Conservation (phyloP, 2,888 invertebrate genomes). For the Matsumyia berberina region DNA sequence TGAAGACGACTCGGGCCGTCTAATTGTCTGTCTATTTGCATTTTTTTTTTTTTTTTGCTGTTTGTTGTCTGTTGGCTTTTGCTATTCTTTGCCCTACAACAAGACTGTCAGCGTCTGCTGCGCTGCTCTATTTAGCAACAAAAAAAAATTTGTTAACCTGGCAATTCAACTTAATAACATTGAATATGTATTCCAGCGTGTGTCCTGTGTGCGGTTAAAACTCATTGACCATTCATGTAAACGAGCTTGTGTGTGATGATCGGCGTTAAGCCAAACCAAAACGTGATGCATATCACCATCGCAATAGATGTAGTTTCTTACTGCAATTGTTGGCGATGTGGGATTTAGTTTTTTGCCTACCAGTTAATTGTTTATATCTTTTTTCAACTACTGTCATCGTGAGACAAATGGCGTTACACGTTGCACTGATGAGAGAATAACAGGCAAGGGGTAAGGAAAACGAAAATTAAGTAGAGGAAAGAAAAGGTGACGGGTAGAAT, state of each 20-base stretch:
- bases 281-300: conserved; percentile 69
- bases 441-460: conserved; percentile 4
- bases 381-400: conserved; percentile 60
- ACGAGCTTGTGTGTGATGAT: conserved; percentile 63
- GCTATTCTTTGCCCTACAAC: conserved; percentile 59
- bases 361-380: conserved; percentile 69
- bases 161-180: conserved; percentile 57
- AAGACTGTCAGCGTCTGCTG: conserved; percentile 53
- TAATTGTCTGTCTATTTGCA: conserved; percentile 74
- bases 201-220: conserved; percentile 64
- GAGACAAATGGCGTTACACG: conserved; percentile 76
- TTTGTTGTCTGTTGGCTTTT: conserved; percentile 37
- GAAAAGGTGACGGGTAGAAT: conserved; percentile 70
- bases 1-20: conserved; percentile 73
- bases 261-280: conserved; percentile 69
- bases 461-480: conserved; percentile 32
- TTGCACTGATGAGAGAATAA: conserved; percentile 65
- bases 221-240: conserved; percentile 73
- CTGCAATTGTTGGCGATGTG: conserved; percentile 65
- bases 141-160: conserved; percentile 57
- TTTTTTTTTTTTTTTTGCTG: conserved; percentile 43
- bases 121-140: conserved; percentile 70
- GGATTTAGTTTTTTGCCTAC: conserved; percentile 38
- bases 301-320: conserved; percentile 45
- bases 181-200: conserved; percentile 65